Percentiles rank a stretch among this genome's conserved stretches.
These are phyloP conservation scores for Scyliorhinus canicula DNA, from an alignment of 2,797 vertebrate species.

Conservation along the genomic window DNA sequence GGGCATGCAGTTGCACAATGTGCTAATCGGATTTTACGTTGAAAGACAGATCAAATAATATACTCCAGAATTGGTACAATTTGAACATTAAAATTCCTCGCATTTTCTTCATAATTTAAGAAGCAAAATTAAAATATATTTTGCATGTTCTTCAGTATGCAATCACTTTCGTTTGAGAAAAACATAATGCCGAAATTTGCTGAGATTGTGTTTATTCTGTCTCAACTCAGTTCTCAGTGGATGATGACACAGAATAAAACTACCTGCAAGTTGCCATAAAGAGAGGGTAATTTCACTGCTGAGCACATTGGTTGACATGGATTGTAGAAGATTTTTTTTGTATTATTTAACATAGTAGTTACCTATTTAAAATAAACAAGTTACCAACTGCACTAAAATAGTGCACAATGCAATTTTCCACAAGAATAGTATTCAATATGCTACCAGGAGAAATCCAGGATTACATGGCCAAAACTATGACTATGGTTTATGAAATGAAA, in stretches of 20 bases:
- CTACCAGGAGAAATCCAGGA: background rate
- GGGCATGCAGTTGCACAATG: background rate
- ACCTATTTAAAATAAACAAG: background rate
- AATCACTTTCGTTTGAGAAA: background rate
- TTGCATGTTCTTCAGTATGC: background rate
- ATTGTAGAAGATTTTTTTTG: background rate
- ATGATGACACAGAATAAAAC: background rate
- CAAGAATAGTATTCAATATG: background rate
- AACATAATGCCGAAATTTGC: background rate
- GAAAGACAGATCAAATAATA: background rate
- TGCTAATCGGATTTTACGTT: background rate
- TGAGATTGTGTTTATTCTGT: background rate
- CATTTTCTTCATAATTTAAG: slow-evolving; percentile 4
- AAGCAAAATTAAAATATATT: background rate
- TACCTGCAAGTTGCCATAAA: background rate
- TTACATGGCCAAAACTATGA: background rate
- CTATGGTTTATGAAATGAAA: background rate
- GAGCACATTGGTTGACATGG: background rate
- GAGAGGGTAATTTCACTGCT: background rate
- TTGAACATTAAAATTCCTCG: background rate
- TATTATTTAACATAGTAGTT: background rate
- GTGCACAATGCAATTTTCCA: background rate
- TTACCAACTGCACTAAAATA: background rate
- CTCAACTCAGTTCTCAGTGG: background rate
- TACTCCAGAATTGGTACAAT: too few species aligned